These are phyloP conservation scores for Leptinotarsa lineolata DNA, from an alignment of 1,140 invertebrate species.

Conservation along the genomic window DNA sequence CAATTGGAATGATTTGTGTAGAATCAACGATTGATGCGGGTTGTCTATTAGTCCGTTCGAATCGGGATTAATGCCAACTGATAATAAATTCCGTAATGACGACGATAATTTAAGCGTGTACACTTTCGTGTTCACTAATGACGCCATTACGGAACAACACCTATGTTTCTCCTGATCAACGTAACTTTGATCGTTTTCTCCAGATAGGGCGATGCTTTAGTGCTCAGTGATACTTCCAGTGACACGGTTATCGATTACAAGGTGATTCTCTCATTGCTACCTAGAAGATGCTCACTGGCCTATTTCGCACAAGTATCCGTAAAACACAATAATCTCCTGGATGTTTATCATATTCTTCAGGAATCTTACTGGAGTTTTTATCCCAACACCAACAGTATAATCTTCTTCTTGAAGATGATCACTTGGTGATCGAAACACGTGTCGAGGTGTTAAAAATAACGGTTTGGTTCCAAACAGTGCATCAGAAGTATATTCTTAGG, in stretches of 20 bases:
- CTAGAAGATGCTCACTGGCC: no score
- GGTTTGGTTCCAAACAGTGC: no score
- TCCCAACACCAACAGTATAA: no score
- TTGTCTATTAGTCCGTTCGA: slow-evolving; percentile 11
- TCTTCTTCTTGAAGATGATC: no score
- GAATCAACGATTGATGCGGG: slow-evolving; percentile 26
- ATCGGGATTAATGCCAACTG: slow-evolving; percentile 27
- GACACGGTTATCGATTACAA: not conserved
- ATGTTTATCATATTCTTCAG: no score
- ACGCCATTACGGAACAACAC: slow-evolving; percentile 30
- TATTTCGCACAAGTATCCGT: no score
- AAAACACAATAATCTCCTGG: no score
- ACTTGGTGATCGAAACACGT: no score
- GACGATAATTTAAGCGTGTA: slow-evolving; percentile 31
- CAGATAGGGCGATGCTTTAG: slow-evolving; percentile 11
- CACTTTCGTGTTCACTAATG: slow-evolving; percentile 30
- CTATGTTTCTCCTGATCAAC: slow-evolving; percentile 24
- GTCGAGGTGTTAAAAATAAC: no score
- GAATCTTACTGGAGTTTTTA: no score
- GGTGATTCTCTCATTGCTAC: not conserved
- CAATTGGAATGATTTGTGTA: slow-evolving; percentile 29
- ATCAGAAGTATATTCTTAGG: no score
- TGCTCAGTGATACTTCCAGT: not conserved
- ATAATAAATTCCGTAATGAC: slow-evolving; percentile 34
- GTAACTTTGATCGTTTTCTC: slow-evolving; percentile 21